Conservation (phyloP, 2,888 invertebrate species). For the Drosophila emarginata region DNA sequence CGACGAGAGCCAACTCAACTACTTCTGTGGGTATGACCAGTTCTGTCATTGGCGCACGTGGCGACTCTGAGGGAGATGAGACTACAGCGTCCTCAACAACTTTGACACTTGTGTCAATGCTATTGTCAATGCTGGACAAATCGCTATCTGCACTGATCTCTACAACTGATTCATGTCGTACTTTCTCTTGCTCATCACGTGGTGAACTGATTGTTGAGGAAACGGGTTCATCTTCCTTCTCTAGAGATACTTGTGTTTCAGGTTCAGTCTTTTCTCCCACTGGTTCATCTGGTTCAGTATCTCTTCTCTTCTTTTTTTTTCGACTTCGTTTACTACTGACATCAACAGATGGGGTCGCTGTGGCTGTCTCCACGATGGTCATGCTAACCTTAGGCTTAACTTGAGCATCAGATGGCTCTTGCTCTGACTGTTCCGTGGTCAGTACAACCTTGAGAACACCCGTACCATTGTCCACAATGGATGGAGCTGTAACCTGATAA, state of each 20-base stretch:
- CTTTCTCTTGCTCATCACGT: slow-evolving; percentile 76
- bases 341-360: slow-evolving; percentile 80
- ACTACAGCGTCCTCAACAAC: slow-evolving; percentile 86
- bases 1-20: slow-evolving; percentile 80
- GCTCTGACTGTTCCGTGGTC: slow-evolving; percentile 32
- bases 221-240: slow-evolving; percentile 83
- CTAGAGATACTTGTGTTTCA: slow-evolving; percentile 29
- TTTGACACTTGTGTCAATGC: slow-evolving; percentile 85
- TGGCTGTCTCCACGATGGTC: slow-evolving; percentile 79
- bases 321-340: slow-evolving; percentile 85
- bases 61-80: slow-evolving; percentile 84
- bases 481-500: slow-evolving; percentile 79
- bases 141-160: slow-evolving; percentile 82
- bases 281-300: slow-evolving; percentile 66
- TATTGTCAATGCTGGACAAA: slow-evolving; percentile 81
- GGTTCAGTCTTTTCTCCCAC: slow-evolving; percentile 81
- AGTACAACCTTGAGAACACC: slow-evolving; percentile 78
- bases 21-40: slow-evolving; percentile 82
- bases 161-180: slow-evolving; percentile 77
- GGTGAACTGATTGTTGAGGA: slow-evolving; percentile 82
- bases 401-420: slow-evolving; percentile 29
- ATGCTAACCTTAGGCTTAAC: slow-evolving; percentile 76
- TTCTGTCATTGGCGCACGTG: slow-evolving; percentile 84
- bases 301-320: slow-evolving; percentile 87
- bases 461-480: slow-evolving; percentile 81